phyloP scores from a whole-genome alignment of 2,113 vertebrate genomes.

The Podarcis muralis region DNA sequence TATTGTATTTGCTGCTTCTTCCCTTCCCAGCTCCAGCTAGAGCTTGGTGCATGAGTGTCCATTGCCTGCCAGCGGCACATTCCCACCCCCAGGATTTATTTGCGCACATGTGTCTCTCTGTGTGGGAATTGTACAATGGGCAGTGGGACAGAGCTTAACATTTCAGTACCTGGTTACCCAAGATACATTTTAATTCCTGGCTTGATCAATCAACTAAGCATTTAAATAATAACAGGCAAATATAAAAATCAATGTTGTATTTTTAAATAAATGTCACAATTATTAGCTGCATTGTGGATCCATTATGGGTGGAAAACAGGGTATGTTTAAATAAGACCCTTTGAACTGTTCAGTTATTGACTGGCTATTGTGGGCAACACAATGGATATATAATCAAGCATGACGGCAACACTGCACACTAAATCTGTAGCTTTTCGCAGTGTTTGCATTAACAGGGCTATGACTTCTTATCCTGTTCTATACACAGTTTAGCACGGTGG shows the following conservation, averaged over 20 bases:
- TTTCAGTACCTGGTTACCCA: neutral
- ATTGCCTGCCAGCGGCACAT: neutral
- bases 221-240: neutral
- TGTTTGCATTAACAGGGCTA: neutral
- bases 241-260: neutral
- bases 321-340: neutral
- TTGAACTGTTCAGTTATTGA: neutral
- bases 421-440: neutral
- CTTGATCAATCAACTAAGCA: neutral
- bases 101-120: neutral
- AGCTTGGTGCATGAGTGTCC: neutral
- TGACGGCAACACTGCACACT: slow-evolving; percentile 16
- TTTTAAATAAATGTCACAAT: neutral
- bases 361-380: neutral
- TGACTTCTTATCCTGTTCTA: slow-evolving; percentile 37
- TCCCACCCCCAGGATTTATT: neutral
- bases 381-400: slow-evolving; percentile 37
- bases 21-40: neutral
- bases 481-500: neutral
- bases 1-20: neutral
- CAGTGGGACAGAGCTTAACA: neutral
- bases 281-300: neutral
- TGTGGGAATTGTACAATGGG: neutral
- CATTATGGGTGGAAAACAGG: neutral
- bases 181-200: neutral